Percentiles rank a stretch among this genome's conserved stretches.
phyloP scores from a whole-genome alignment of 1,140 invertebrate species.

The Phenacoccus solenopsis region DNA sequence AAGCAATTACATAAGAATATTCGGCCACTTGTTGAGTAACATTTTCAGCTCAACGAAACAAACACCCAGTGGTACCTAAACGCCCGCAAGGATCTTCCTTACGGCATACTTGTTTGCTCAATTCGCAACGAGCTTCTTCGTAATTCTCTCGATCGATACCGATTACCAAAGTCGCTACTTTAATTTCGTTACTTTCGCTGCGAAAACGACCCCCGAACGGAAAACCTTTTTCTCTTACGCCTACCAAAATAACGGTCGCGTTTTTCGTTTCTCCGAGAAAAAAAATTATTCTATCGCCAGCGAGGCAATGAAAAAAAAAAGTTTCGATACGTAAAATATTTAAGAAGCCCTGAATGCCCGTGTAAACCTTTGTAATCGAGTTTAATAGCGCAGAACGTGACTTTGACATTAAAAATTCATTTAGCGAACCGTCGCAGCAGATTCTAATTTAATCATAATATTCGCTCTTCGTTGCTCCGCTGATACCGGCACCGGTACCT shows the following conservation, averaged over 20 bases:
- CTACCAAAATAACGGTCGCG: too few species aligned
- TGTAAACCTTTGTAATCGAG: conserved; percentile 1
- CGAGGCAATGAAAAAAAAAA: not conserved
- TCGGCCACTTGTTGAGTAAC: not conserved
- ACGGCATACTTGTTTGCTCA: too few species aligned
- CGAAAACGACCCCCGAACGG: too few species aligned
- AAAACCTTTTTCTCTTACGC: too few species aligned
- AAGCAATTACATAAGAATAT: conserved; percentile 3
- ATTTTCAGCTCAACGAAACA: not conserved
- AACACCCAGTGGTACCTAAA: not conserved
- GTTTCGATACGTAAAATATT: not conserved
- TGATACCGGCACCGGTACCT: too few species aligned
- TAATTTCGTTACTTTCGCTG: too few species aligned
- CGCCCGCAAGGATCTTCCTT: too few species aligned
- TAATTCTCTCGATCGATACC: too few species aligned
- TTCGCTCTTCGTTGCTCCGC: not conserved
- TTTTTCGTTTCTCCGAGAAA: too few species aligned
- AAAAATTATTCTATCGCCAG: not conserved
- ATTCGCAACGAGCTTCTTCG: too few species aligned
- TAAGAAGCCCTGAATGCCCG: not conserved
- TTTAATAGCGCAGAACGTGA: conserved; percentile 1
- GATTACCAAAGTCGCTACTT: too few species aligned
- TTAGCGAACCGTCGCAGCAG: not conserved
- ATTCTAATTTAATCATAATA: conserved; percentile 4
- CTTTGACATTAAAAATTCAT: conserved; percentile 3